Evolutionary conservation across 1,140 invertebrate genomes (phyloP).

Genomic region (Procambarus virginalis): DNA sequence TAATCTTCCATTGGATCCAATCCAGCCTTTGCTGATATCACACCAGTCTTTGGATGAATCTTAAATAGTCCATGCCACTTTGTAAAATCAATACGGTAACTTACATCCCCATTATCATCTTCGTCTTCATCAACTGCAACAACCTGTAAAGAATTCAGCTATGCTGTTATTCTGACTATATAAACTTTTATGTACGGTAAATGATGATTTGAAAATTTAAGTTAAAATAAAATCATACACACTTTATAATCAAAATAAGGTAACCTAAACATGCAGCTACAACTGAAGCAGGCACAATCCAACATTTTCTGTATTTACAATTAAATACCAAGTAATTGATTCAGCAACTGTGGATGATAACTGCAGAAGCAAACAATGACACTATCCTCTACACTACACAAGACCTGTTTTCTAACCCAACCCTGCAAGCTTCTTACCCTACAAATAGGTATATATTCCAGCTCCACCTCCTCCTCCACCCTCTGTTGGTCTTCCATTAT

Average conservation of each 20-base stretch:
- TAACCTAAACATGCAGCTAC: not conserved
- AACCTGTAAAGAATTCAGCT: slow-evolving; percentile 34
- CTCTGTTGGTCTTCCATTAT: slow-evolving; percentile 39
- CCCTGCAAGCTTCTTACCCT: slow-evolving; percentile 52
- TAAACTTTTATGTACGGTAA: not conserved
- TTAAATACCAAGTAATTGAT: not conserved
- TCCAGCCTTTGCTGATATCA: slow-evolving; percentile 82
- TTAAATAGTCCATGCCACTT: slow-evolving; percentile 84
- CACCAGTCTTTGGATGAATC: slow-evolving; percentile 86
- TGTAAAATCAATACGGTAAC: slow-evolving; percentile 86
- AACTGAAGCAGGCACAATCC: not conserved
- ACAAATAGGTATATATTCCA: slow-evolving; percentile 55
- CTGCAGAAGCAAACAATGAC: not conserved
- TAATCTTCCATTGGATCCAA: slow-evolving; percentile 85
- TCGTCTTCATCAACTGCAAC: slow-evolving; percentile 88
- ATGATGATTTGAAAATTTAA: not conserved
- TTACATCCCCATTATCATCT: slow-evolving; percentile 86
- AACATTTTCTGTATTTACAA: not conserved
- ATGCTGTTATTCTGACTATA: not conserved
- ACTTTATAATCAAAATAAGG: not conserved
- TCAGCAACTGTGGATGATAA: not conserved
- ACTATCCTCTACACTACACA: not conserved
- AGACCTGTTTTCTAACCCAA: slow-evolving; percentile 4
- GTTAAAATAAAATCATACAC: not conserved
- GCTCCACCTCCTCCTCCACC: slow-evolving; percentile 49